These are phyloP conservation scores for Amphiprion clarkii DNA, from an alignment of 2,797 vertebrate species.

Conservation along the genomic window DNA sequence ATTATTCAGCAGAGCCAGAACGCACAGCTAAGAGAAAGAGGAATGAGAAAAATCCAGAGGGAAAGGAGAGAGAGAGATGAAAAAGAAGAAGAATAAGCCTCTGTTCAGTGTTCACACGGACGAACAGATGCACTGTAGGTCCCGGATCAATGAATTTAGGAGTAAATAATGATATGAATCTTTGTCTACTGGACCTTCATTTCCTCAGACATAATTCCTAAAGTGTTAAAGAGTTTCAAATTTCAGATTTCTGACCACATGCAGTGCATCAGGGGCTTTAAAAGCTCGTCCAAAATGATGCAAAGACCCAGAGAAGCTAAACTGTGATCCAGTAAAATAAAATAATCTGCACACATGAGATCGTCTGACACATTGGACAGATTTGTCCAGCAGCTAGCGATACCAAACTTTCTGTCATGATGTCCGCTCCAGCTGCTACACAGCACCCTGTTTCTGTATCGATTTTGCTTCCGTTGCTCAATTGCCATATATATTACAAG, in stretches of 20 bases:
- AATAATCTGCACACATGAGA: background rate
- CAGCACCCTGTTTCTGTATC: slow-evolving; percentile 48
- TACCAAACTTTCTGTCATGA: slow-evolving; percentile 26
- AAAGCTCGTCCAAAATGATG: too few species aligned
- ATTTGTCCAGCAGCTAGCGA: background rate
- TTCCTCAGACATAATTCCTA: too few species aligned
- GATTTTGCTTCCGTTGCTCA: slow-evolving; percentile 51
- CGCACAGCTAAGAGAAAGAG: slow-evolving; percentile 60
- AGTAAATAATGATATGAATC: too few species aligned
- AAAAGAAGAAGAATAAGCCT: slow-evolving; percentile 10
- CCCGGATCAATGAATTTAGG: too few species aligned
- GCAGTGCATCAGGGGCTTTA: too few species aligned
- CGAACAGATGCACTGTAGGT: too few species aligned
- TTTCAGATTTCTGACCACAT: too few species aligned
- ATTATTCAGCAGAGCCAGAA: slow-evolving; percentile 74
- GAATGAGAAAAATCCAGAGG: slow-evolving; percentile 48
- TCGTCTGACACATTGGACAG: background rate
- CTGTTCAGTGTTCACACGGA: background rate
- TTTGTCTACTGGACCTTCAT: too few species aligned
- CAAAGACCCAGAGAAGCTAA: too few species aligned
- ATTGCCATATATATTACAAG: slow-evolving; percentile 51
- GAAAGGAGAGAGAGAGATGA: slow-evolving; percentile 7
- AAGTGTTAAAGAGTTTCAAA: too few species aligned
- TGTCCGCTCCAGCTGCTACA: slow-evolving; percentile 18
- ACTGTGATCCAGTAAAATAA: too few species aligned